A percentile compares a stretch with the other conserved stretches of the same genome.
Conservation (phyloP, 2,113 vertebrate species). For the Numenius arquata region DNA sequence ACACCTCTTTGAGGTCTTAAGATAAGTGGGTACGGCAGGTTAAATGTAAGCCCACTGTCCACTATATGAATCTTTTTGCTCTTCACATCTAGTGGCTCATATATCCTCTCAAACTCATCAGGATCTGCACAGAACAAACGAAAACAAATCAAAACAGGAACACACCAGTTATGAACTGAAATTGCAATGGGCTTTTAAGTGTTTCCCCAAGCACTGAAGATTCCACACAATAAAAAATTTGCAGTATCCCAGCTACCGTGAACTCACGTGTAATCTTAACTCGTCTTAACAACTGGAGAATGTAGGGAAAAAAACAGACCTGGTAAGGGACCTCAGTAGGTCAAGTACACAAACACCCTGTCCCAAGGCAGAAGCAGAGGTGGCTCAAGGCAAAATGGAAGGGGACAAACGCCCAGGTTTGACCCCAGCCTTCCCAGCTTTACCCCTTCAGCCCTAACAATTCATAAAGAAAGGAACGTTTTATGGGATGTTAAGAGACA, state of each 20-base stretch:
- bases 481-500: not conserved
- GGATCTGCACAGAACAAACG: slow-evolving; percentile 75
- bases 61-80: slow-evolving; percentile 98
- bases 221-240: not conserved
- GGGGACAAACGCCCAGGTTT: not conserved
- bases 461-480: not conserved
- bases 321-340: not conserved
- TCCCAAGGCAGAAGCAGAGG: not conserved
- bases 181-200: not conserved
- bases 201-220: not conserved
- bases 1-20: slow-evolving; percentile 88
- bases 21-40: slow-evolving; percentile 92
- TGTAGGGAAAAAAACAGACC: not conserved
- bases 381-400: fast-evolving
- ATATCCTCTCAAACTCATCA: slow-evolving; percentile 94
- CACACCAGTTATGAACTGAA: not conserved
- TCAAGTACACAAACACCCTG: not conserved
- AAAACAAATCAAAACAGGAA: not conserved
- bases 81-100: slow-evolving; percentile 96
- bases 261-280: not conserved
- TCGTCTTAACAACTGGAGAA: not conserved
- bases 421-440: not conserved
- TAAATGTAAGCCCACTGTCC: slow-evolving; percentile 96
- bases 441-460: not conserved
- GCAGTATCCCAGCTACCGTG: not conserved